These are phyloP conservation scores for Trachelipus rathkii DNA, from an alignment of 1,140 invertebrate species.

Conservation along the genomic window DNA sequence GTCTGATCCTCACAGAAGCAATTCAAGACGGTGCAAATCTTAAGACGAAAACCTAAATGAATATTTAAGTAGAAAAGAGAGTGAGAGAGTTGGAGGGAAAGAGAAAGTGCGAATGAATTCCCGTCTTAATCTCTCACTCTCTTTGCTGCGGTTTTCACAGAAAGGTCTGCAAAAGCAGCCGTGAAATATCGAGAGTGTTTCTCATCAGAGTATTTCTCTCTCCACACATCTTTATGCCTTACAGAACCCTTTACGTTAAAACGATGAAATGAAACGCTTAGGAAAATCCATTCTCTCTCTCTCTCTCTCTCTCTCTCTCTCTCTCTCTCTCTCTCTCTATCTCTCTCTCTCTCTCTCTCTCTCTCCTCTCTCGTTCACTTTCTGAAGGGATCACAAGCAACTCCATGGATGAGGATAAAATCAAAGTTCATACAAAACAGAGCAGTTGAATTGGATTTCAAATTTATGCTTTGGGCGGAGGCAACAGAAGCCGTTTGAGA, in stretches of 20 bases:
- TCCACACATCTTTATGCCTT: background rate
- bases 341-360: conserved; percentile 16
- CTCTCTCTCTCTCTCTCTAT: conserved; percentile 1
- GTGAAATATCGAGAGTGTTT: no score
- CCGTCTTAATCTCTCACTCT: no score
- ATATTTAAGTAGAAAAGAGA: no score
- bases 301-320: background rate
- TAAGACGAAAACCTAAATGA: background rate
- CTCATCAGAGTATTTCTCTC: background rate
- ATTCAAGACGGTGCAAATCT: background rate
- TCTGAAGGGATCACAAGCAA: conserved; percentile 19
- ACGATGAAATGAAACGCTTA: background rate
- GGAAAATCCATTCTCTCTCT: background rate
- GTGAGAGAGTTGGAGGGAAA: no score
- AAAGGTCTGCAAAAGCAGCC: no score
- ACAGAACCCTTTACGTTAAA: background rate
- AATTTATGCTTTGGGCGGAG: background rate
- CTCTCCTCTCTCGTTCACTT: background rate
- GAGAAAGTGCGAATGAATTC: no score
- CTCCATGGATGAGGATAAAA: background rate
- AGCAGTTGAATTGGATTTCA: background rate
- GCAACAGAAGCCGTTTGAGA: no score
- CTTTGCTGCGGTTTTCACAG: no score
- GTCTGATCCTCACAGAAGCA: background rate
- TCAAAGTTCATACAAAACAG: background rate